A percentile compares a stretch with the other conserved stretches of the same genome.
These are phyloP conservation scores for Astreopora myriophthalma DNA, from an alignment of 64 coral and sea anemone genomes.

Conservation along the genomic window DNA sequence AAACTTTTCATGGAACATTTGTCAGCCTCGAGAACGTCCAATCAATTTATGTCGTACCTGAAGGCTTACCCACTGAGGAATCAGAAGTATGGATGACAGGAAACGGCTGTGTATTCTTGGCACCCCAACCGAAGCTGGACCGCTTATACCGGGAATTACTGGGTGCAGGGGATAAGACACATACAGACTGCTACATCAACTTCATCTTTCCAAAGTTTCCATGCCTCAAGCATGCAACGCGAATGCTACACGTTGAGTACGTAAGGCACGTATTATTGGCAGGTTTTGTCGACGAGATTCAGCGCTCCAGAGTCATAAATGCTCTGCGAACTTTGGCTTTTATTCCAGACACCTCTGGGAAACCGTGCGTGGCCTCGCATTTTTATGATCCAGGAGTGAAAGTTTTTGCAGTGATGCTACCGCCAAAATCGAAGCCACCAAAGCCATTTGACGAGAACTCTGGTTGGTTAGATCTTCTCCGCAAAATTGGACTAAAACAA, in stretches of 20 bases:
- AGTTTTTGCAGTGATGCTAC: constrained; percentile 89
- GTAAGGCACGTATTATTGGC: constrained; percentile 47
- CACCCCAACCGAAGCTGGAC: constrained; percentile 36
- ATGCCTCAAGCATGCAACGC: constrained; percentile 39
- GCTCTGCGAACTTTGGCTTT: constrained; percentile 59
- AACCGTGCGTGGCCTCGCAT: constrained; percentile 43
- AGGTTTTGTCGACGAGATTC: neutral
- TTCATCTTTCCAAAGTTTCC: constrained; percentile 88
- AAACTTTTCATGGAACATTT: constrained; percentile 61
- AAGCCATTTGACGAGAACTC: constrained; percentile 57
- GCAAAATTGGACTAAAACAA: constrained; percentile 60
- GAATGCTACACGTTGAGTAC: constrained; percentile 64
- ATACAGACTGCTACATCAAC: constrained; percentile 75
- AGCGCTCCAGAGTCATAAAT: constrained; percentile 20
- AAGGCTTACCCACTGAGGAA: constrained; percentile 62
- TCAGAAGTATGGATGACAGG: constrained; percentile 69
- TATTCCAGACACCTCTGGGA: constrained; percentile 61
- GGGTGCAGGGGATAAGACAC: constrained; percentile 57
- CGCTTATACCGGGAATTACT: constrained; percentile 50
- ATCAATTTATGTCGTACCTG: constrained; percentile 60
- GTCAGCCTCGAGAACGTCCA: constrained; percentile 52
- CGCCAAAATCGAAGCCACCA: constrained; percentile 42
- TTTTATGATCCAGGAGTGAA: constrained; percentile 84
- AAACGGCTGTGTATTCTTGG: constrained; percentile 69
- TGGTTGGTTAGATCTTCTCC: constrained; percentile 71